These are phyloP conservation scores for Aegotheles bennettii DNA, from an alignment of 2,113 vertebrate species.

Conservation along the genomic window DNA sequence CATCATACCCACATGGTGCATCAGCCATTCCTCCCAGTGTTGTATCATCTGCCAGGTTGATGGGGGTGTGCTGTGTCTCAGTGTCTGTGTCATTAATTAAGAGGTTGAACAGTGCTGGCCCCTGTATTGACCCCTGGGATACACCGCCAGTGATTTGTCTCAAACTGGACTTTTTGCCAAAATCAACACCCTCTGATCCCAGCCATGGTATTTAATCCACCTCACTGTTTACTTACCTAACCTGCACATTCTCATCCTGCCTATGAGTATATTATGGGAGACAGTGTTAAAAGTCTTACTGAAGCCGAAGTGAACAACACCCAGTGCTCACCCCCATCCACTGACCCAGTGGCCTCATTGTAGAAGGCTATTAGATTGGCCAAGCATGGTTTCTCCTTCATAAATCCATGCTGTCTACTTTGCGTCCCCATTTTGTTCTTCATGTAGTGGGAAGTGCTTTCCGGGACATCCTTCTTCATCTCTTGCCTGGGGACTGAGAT, in stretches of 20 bases:
- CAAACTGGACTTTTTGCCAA: neutral
- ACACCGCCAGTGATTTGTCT: neutral
- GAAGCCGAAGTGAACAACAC: neutral
- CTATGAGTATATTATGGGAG: neutral
- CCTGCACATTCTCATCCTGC: neutral
- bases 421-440: neutral
- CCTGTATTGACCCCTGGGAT: neutral
- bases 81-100: neutral
- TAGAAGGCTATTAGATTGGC: neutral
- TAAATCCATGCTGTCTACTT: neutral
- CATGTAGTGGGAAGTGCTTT: neutral
- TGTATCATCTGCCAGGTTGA: neutral
- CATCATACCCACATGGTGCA: neutral
- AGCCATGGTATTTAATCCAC: neutral
- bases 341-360: neutral
- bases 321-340: no score
- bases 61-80: neutral
- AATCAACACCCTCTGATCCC: neutral
- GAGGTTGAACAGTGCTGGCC: accelerated
- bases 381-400: neutral
- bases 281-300: neutral
- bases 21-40: neutral
- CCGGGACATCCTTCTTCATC: neutral
- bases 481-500: neutral
- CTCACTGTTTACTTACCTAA: neutral